Percentiles rank a stretch among this genome's conserved stretches.
Conservation (phyloP, 1,140 invertebrate genomes). For the Listronotus oregonensis region DNA sequence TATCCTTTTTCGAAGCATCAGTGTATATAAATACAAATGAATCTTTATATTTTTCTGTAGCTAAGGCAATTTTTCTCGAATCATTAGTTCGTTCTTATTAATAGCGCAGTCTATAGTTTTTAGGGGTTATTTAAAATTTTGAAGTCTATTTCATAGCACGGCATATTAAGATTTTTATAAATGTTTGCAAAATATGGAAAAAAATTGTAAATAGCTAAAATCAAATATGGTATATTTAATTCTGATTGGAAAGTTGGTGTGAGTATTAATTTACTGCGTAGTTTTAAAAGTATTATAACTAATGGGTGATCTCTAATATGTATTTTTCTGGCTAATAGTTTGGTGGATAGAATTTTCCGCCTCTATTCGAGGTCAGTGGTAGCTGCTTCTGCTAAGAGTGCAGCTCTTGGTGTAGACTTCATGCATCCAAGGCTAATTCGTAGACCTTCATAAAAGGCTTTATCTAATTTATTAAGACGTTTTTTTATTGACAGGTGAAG, state of each 20-base stretch:
- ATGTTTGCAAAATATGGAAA: constrained; percentile 7
- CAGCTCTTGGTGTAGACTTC: constrained; percentile 16
- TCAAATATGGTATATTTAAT: constrained; percentile 9
- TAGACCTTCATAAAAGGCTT: background rate
- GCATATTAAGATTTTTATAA: background rate
- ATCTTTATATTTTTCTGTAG: background rate
- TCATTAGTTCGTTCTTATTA: background rate
- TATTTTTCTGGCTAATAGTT: constrained; percentile 21
- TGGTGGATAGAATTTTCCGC: constrained; percentile 16
- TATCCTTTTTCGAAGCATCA: no score
- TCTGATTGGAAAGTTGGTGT: background rate
- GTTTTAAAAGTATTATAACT: constrained; percentile 2
- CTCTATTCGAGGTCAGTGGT: constrained; percentile 19
- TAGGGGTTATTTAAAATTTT: background rate
- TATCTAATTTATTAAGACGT: background rate
- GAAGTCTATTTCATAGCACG: constrained; percentile 15
- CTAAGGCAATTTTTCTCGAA: constrained; percentile 2
- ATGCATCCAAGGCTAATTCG: constrained; percentile 8
- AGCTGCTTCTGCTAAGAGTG: constrained; percentile 13
- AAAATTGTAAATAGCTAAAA: background rate
- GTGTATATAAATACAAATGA: constrained; percentile 15
- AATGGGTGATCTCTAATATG: constrained; percentile 17
- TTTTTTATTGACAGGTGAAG: constrained; percentile 2
- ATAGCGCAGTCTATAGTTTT: constrained; percentile 1
- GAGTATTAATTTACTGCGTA: background rate